Evolutionary conservation across 2,888 invertebrate genomes (phyloP).

Genomic region (Lordiphosa andalusiaca): DNA sequence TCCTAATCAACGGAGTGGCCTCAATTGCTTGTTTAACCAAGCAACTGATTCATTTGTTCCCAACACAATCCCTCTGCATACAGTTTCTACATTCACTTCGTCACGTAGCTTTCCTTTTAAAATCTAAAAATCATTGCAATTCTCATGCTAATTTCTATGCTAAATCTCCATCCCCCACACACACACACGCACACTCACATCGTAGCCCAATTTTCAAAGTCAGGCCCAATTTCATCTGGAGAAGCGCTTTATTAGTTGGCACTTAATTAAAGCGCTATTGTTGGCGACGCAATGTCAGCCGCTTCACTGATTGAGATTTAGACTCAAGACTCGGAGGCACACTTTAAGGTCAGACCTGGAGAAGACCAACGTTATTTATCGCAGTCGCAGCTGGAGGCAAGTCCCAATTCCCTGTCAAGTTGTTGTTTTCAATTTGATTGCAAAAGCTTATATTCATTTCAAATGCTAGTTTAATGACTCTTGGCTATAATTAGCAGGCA

Average conservation of each 20-base stretch:
- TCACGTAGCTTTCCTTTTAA: constrained; percentile 25
- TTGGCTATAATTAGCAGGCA: constrained; percentile 48
- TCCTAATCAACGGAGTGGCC: too few relatives aligned
- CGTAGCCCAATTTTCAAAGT: constrained; percentile 25
- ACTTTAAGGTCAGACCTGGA: constrained; percentile 47
- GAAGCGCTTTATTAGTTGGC: constrained; percentile 45
- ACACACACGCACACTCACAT: constrained; percentile 2
- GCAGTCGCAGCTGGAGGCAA: constrained; percentile 12
- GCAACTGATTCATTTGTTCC: too few relatives aligned
- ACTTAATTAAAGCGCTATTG: constrained; percentile 50
- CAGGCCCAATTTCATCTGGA: constrained; percentile 21
- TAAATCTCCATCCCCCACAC: background rate
- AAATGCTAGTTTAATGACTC: constrained; percentile 59
- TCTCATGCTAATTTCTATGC: constrained; percentile 50
- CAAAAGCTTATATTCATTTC: constrained; percentile 31
- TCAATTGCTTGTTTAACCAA: too few relatives aligned
- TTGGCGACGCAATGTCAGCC: constrained; percentile 32
- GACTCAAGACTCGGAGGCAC: constrained; percentile 11
- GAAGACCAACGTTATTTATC: constrained; percentile 23
- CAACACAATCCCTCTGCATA: background rate
- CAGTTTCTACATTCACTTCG: constrained; percentile 7
- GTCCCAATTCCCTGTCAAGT: constrained; percentile 23
- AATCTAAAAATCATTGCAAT: constrained; percentile 41
- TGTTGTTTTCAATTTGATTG: constrained; percentile 42
- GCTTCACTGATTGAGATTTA: constrained; percentile 5